Base-by-base conservation (phyloP, 1,140 invertebrate species). In the Scaptomyza montana region DNA sequence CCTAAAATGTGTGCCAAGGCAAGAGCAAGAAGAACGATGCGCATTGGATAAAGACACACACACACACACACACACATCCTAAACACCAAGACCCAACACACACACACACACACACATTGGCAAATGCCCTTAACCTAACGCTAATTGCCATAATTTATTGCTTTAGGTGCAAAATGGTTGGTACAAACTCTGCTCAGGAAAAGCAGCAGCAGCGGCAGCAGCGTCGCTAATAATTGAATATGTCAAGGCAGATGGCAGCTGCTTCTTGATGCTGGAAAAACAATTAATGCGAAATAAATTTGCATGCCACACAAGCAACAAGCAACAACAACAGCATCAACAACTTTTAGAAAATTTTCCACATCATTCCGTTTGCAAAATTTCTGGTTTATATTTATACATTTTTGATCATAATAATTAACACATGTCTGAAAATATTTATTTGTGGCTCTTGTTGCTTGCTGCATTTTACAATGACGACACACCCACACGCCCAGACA, bases 141-240 rank as follows among this genome's bases (percentile, higher is more conserved):
- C 74, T 80, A 80, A 89, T 84, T 87, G 84, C 70, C 84, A 77
- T 78, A 89, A 89, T 89, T 87, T 84, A 87, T 84, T 60, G 67
- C 73, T 89, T 70, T 64, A 56, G 73, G 45, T 73, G 70, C 64
- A 73, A 68, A 36, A 62, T 54, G 46, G 33, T 21, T 65, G 59
- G 59, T 33, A 43, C 39, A n/a, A n/a, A 53, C 50, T 36, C 33
- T 53, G 41, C 60, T 21, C 2, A 10, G 46, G 39, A 43, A 8
- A 64, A 68, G 39, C 9, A 67, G 54, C 55, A 45, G 50, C 21
- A 67, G 54, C 55, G 33, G 50, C 25, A 25, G 49, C 50, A 61
- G 30, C 16, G 61, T 71, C 57, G 56, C 66, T 67, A 65, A 77
- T 74, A 77, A 79, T 79, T 74, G 74, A 79, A 77, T 69, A 63